Evolutionary conservation across 2,797 vertebrate genomes (phyloP), one percentile per base, ranked within the genome.

Genomic region (Coregonus sp.): DNA sequence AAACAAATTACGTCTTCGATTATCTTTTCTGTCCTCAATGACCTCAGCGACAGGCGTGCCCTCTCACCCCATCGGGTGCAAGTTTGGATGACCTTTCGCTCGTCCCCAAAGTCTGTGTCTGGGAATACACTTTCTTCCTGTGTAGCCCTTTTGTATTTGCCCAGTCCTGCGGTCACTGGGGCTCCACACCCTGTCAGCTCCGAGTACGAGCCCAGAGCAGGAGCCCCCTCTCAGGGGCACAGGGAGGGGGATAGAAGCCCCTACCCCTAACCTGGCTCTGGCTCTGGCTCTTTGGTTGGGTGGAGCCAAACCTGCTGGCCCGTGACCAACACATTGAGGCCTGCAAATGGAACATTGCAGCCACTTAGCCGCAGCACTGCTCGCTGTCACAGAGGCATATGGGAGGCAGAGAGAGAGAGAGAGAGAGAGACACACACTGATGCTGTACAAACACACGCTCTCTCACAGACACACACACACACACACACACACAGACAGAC

Each of bases 111-210:
- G 31, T 15, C 56, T 33, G 66, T 76, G 25, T 15, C 63, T 74
- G 70, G 61, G 68, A 75, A 68, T 75, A 35, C 50, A 74, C 78
- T 84, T 86, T 81, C 80, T 81, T 79, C 81, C 76, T 81, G 50
- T 70, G 52, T 83, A 78, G 50, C 63, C 65, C 75, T 70, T 70
- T 82, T 81, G 81, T 78, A 59, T 77, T 74, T 69, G 54, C 40
- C 51, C 63, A 70, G 69, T 56, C 72, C 73, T 75, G 12, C 33
- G 6, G 56, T 78, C 66, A 78, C 69, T 76, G 40, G 72, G 74
- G 33, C 75, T 67, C 67, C 50, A 75, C 71, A 73, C 70, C 71
- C 76, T 73, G 69, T 69, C 65, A 84, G 66, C 77, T 70, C 16
- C 59, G 69, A 33, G 47, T 18, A 47, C 59, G 6, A 67, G 73